Percentiles rank a stretch among this genome's conserved stretches.
phyloP scores from a whole-genome alignment of 2,888 invertebrate genomes.

The Macaria notata region DNA sequence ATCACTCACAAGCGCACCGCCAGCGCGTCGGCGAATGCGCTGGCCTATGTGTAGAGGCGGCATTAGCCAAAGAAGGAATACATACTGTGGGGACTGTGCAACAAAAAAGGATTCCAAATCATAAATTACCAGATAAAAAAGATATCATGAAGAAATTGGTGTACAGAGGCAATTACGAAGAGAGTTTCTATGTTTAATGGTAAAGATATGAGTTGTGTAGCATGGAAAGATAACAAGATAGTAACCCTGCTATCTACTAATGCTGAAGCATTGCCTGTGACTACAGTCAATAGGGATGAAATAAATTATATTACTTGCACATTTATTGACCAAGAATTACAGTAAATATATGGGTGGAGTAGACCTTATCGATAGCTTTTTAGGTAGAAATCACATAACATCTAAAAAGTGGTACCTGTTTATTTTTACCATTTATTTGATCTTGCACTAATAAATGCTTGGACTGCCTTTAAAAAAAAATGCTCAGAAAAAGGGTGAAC shows the following conservation, averaged over 20 bases:
- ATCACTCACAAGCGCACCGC: no score
- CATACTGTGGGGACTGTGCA: no score
- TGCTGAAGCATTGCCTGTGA: slow-evolving; percentile 45
- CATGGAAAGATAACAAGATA: no score
- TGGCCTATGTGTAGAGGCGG: no score
- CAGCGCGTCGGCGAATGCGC: no score
- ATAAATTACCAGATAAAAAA: no score
- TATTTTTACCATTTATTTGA: slow-evolving; percentile 47
- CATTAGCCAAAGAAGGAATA: no score
- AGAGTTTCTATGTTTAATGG: no score
- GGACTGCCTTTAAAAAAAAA: slow-evolving; percentile 40
- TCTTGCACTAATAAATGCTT: slow-evolving; percentile 45
- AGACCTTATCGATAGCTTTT: slow-evolving; percentile 41
- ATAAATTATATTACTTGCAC: slow-evolving; percentile 49
- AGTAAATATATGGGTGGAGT: slow-evolving; percentile 54
- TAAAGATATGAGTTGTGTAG: no score
- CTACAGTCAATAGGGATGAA: slow-evolving; percentile 44
- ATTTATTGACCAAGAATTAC: slow-evolving; percentile 45
- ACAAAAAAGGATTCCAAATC: no score
- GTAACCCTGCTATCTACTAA: slow-evolving; percentile 45
- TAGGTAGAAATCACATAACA: slow-evolving; percentile 43
- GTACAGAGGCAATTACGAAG: no score
- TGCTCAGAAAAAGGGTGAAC: slow-evolving; percentile 41
- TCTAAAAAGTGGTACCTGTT: slow-evolving; percentile 52
- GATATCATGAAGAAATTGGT: no score